Percentiles rank a stretch among this genome's conserved stretches.
These are phyloP conservation scores for Petrocephalus microphthalmus DNA, from an alignment of 2,113 vertebrate species.

Conservation along the genomic window DNA sequence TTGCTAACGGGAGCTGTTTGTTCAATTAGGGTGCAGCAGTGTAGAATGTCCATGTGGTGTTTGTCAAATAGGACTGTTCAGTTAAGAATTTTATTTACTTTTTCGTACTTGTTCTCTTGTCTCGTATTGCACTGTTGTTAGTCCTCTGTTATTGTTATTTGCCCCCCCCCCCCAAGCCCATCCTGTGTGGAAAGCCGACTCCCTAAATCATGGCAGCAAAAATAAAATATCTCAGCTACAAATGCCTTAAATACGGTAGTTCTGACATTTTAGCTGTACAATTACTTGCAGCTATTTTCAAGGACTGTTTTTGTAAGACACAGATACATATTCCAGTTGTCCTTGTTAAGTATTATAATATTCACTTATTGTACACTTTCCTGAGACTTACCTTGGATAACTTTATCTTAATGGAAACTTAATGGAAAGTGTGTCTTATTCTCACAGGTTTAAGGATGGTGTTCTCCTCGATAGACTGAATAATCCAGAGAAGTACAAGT, in stretches of 20 bases:
- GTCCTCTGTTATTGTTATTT: too few species aligned
- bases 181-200: too few species aligned
- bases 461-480: slow-evolving; percentile 71
- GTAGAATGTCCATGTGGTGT: not conserved
- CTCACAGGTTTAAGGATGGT: slow-evolving; percentile 81
- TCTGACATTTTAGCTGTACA: not conserved
- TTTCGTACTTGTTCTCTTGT: too few species aligned
- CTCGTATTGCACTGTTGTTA: too few species aligned
- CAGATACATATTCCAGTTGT: not conserved
- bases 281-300: not conserved
- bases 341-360: not conserved
- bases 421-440: not conserved
- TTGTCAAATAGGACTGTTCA: not conserved
- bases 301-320: not conserved
- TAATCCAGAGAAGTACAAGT: slow-evolving; percentile 81
- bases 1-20: not conserved
- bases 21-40: not conserved
- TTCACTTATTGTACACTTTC: not conserved
- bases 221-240: not conserved
- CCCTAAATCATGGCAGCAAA: too few species aligned
- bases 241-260: not conserved
- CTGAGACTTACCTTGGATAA: not conserved
- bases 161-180: too few species aligned
- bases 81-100: not conserved
- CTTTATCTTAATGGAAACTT: not conserved